phyloP scores from a whole-genome alignment of 2,888 invertebrate species.

The Disparrhopalites patrizii region DNA sequence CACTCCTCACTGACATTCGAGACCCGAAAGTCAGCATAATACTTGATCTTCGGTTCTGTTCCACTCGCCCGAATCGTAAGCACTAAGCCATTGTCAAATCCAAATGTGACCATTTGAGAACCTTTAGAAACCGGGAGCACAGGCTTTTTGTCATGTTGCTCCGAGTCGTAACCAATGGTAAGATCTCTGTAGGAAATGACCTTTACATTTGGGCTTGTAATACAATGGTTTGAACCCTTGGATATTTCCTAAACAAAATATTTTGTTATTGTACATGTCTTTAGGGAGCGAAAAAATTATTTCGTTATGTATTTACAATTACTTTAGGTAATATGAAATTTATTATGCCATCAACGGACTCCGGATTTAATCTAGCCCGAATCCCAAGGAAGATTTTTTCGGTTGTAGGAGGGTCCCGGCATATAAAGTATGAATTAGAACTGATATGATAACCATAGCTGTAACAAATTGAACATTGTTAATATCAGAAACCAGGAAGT shows the following conservation, averaged over 20 bases:
- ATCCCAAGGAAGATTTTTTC: slow-evolving; percentile 74
- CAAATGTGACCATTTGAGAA: slow-evolving; percentile 91
- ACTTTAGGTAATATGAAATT: no score
- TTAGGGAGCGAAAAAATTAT: no score
- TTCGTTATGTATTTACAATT: no score
- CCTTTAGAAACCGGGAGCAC: slow-evolving; percentile 63
- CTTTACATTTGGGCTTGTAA: slow-evolving; percentile 34
- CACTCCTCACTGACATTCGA: slow-evolving; percentile 61
- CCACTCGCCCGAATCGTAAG: slow-evolving; percentile 92
- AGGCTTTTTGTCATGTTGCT: slow-evolving; percentile 65
- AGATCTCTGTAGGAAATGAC: slow-evolving; percentile 77
- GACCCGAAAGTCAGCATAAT: slow-evolving; percentile 87
- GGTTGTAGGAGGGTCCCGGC: slow-evolving; percentile 68
- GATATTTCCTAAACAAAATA: background rate
- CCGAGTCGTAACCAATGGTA: slow-evolving; percentile 78
- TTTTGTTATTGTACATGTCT: no score
- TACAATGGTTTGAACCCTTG: background rate
- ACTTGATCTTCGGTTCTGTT: slow-evolving; percentile 98
- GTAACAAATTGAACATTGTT: no score
- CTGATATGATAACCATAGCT: slow-evolving; percentile 87
- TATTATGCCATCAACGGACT: background rate
- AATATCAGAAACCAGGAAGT: background rate
- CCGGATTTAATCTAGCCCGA: slow-evolving; percentile 52
- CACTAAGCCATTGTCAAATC: slow-evolving; percentile 77
- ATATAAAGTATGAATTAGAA: slow-evolving; percentile 84